Evolutionary conservation across 2,113 vertebrate genomes (phyloP), one percentile per base, ranked within the genome.

Genomic region (Engraulis encrasicolus): DNA sequence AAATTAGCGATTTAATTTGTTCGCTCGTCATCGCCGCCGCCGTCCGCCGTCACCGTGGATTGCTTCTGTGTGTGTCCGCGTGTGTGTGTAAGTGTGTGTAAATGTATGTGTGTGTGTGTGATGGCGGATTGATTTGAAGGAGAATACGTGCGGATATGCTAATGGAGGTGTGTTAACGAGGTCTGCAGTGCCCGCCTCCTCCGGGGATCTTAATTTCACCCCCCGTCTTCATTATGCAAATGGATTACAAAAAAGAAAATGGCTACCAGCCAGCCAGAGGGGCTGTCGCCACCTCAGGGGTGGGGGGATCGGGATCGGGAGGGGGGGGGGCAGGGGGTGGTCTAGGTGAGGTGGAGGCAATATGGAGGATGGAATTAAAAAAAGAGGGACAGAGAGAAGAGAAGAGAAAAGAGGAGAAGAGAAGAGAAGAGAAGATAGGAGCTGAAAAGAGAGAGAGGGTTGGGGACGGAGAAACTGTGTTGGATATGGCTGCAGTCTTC

Each of bases 161-260:
- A 95, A 96, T 96, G 92, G 86, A 92, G 94, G 93, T 92, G 74
- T 54, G 92, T 94, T 96, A 96, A 96, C 95, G 95, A 96, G 95
- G 92, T 95, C 94, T 94, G 96, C 94, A 95, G 95, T 93, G 94
- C 94, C 95, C 94, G 83, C 91, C 91, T 89, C 89, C 84, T 83
- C 78, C 36, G 87, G 88, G 88, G 87, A 89, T 89, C 91, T 94
- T 96, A 95, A 96, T 96, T 93, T 93, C 93, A 91, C 93, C 93
- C 93, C 4, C n/a, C 93, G 94, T 92, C 91, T 84, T 95, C 94
- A 91, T 95, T 89, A 91, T 94, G 93, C 91, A 95, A 95, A 95
- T 97, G 96, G 96, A 96, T 96, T 96, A 96, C 94, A 96, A 96
- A 95, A 93, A 94, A 82, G 79, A 79, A 37, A 92, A 89, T 38